Evolutionary conservation across 2,797 vertebrate genomes (phyloP), one percentile per base, ranked within the genome.

Genomic region (Enteromius argenteus): DNA sequence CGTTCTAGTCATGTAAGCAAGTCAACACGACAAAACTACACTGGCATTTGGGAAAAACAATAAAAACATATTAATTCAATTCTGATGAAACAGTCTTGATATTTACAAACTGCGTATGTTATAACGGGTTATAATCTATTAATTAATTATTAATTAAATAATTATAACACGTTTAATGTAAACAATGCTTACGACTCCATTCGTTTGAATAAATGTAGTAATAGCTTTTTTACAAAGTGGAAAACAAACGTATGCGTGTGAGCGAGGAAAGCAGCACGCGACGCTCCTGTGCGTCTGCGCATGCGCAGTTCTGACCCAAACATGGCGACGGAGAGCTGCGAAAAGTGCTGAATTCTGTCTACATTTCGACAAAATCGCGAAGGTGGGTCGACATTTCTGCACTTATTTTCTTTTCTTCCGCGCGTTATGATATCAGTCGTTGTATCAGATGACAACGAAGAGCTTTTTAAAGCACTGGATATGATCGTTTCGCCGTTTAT

Each of bases 291-390:
- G 19, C 46, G 17, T 15, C 60, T 85, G 90, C 79, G 85, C 90
- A 91, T 86, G 88, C 88, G 88, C 89, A 82, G 44, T 86, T 76
- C 67, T 66, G 83, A 80, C 60, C 53, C 84, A 86, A 91, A 91
- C 77, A 91, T 91, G 90, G 90, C 90, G 89, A 90, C 90, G 35
- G 86, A 83, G 83, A 84, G 76, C 84, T 71, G 42, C 11, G 89
- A 86, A 89, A 91, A 91, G 85, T 91, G 84, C 83, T 88, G 83
- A 90, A 87, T 86, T 88, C 88, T 79, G 86, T 60, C 83, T 78
- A 35, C 72, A 86, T 87, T 90, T 90, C 86, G 84, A 85, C 84
- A 85, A 46, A 89, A 84, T 89, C 69, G 69, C 80, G 19, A 83
- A 88, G 90, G 89, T 91, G 78, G 32, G 84, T 84, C 71, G n/a